Percentiles rank a stretch among this genome's conserved stretches.
phyloP scores from a whole-genome alignment of 1,140 invertebrate genomes.

The Meloidogyne exigua region DNA sequence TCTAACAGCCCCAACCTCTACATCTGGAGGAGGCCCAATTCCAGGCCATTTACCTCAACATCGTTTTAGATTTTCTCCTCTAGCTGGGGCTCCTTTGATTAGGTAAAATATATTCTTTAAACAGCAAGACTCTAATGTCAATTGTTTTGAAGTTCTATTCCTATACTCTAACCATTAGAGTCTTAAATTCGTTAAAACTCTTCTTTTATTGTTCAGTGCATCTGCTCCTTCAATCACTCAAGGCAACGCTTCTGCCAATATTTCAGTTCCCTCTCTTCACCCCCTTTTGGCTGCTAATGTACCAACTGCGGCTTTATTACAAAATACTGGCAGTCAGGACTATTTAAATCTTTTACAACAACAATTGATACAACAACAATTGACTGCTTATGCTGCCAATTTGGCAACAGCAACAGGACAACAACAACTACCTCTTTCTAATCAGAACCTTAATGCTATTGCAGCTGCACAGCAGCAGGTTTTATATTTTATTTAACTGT shows the following conservation, averaged over 20 bases:
- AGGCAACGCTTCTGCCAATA: neutral
- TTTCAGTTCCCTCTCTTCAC: neutral
- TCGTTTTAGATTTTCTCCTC: constrained; percentile 81
- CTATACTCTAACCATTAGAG: no score
- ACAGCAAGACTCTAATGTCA: neutral
- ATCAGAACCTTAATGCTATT: constrained; percentile 66
- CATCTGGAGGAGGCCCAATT: constrained; percentile 74
- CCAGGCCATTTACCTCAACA: constrained; percentile 71
- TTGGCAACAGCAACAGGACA: constrained; percentile 78
- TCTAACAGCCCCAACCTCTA: constrained; percentile 53
- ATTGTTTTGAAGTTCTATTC: no score
- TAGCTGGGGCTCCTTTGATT: constrained; percentile 71
- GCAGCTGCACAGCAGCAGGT: constrained; percentile 28
- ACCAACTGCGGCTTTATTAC: neutral
- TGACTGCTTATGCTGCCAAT: constrained; percentile 11
- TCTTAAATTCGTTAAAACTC: neutral
- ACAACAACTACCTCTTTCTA: constrained; percentile 74
- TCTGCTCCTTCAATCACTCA: neutral
- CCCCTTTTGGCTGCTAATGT: no score
- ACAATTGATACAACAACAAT: constrained; percentile 8
- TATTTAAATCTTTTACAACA: constrained; percentile 25
- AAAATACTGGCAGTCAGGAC: neutral
- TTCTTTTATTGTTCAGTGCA: no score
- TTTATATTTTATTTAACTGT: neutral
- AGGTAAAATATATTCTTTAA: neutral